These are phyloP conservation scores for Ammodramus savannarum DNA, from an alignment of 2,113 vertebrate genomes.

Conservation along the genomic window DNA sequence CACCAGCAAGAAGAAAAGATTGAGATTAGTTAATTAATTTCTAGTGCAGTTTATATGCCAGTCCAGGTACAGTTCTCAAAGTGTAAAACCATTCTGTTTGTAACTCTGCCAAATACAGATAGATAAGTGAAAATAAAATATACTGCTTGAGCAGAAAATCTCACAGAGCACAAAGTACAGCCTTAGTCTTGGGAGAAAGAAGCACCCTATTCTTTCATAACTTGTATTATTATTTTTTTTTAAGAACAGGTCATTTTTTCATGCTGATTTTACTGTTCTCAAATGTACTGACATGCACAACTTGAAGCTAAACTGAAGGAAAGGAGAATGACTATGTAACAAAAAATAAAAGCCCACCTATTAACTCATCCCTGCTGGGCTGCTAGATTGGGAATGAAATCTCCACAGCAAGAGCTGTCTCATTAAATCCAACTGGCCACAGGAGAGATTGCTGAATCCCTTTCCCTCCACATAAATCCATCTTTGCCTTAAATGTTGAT, in stretches of 20 bases:
- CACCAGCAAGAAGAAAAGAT: not conserved
- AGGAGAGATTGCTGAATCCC: not conserved
- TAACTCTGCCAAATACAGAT: not conserved
- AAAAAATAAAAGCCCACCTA: constrained; percentile 24
- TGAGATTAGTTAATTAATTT: not conserved
- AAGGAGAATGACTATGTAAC: not conserved
- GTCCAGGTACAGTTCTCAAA: not conserved
- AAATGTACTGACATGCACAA: not conserved
- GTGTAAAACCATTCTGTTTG: not conserved
- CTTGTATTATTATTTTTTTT: not conserved
- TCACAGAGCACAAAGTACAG: not conserved
- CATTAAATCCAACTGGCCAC: constrained; percentile 30
- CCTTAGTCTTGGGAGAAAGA: not conserved
- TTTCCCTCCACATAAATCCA: constrained; percentile 16
- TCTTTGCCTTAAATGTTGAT: not conserved
- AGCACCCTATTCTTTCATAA: not conserved
- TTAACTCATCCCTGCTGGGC: constrained; percentile 2
- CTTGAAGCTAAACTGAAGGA: not conserved
- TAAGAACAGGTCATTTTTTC: not conserved
- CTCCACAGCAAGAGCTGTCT: constrained; percentile 19
- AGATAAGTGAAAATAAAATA: not conserved
- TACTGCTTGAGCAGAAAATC: not conserved
- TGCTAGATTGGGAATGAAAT: constrained; percentile 29
- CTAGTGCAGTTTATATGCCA: not conserved
- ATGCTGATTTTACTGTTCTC: not conserved